phyloP scores from a whole-genome alignment of 2,113 vertebrate species.

The Tragelaphus strepsiceros region DNA sequence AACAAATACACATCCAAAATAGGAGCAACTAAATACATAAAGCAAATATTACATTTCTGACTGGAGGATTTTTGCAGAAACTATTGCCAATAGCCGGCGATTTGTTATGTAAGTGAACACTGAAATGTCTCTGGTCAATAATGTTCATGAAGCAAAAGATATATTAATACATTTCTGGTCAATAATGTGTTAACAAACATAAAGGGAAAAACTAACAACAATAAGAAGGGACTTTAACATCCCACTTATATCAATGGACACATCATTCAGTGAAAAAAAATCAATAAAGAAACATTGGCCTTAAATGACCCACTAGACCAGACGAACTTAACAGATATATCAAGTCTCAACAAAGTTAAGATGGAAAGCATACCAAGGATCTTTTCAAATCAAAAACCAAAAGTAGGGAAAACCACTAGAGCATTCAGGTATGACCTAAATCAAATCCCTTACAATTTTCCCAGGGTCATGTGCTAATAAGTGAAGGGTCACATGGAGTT shows the following conservation, averaged over 20 bases:
- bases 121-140: not conserved
- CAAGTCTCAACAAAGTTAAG: not conserved
- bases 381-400: not conserved
- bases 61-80: not conserved
- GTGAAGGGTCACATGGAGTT: not conserved
- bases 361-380: not conserved
- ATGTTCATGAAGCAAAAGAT: not conserved
- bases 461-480: too few relatives aligned
- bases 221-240: not conserved
- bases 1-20: not conserved
- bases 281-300: not conserved
- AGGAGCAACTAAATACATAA: not conserved
- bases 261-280: not conserved
- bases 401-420: too few relatives aligned
- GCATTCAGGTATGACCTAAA: too few relatives aligned
- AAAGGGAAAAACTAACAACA: not conserved
- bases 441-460: too few relatives aligned
- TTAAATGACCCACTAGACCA: not conserved
- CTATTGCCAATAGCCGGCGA: not conserved
- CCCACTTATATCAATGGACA: not conserved
- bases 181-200: not conserved
- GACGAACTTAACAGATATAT: not conserved
- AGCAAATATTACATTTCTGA: not conserved
- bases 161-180: not conserved
- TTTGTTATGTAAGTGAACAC: not conserved